Evolutionary conservation across 2,888 invertebrate genomes (phyloP).

Genomic region (Oxytorus armatus): DNA sequence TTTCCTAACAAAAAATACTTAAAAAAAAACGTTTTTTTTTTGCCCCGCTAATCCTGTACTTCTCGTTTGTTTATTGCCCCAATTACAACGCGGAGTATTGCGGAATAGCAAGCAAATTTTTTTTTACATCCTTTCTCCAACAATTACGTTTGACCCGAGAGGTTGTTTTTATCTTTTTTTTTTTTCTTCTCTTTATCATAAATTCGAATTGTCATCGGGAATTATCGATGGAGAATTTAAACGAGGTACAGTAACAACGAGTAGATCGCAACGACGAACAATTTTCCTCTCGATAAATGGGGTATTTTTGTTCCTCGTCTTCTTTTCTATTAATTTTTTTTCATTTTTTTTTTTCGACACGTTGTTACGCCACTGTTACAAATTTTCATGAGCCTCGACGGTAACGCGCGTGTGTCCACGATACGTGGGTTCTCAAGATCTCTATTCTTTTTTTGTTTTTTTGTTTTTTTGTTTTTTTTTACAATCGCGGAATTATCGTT

Average conservation of each 20-base stretch:
- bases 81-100: constrained; percentile 73
- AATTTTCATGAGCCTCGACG: constrained; percentile 57
- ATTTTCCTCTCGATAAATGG: not conserved
- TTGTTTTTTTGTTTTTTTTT: too few species aligned
- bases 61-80: not conserved
- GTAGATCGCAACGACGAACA: too few species aligned
- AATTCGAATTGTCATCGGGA: too few species aligned
- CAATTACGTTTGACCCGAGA: constrained; percentile 2
- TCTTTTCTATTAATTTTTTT: constrained; percentile 37
- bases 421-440: not conserved
- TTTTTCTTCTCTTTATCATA: not conserved
- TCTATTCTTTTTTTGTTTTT: too few species aligned
- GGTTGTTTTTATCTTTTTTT: constrained; percentile 3
- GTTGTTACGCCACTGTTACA: constrained; percentile 39
- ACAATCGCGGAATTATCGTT: constrained; percentile 10
- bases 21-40: too few species aligned
- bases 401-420: not conserved
- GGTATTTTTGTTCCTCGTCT: not conserved
- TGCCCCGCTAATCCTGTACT: too few species aligned
- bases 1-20: not conserved
- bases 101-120: constrained; percentile 71
- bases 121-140: constrained; percentile 15
- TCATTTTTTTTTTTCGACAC: not conserved
- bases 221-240: too few species aligned
- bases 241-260: too few species aligned